Percentiles rank a stretch among this genome's conserved stretches.
Evolutionary conservation across 2,888 invertebrate species (phyloP).

Genomic region (Drosophila buzzatii): DNA sequence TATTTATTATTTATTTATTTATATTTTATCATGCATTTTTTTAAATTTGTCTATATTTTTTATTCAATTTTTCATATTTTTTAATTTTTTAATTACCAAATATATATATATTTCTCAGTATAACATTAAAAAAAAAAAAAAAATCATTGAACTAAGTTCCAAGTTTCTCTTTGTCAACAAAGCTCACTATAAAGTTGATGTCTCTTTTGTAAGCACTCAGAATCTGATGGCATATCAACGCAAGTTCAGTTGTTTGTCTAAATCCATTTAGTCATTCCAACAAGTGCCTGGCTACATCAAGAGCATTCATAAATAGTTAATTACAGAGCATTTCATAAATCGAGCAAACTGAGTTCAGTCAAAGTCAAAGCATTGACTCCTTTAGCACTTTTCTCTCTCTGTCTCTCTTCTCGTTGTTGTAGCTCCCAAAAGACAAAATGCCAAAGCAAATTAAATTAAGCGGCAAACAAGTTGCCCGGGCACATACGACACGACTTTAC

Average conservation of each 20-base stretch:
- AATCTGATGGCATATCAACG: background rate
- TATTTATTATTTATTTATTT: too few relatives aligned
- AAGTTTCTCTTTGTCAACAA: background rate
- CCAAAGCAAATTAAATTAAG: constrained; percentile 79
- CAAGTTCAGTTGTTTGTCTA: background rate
- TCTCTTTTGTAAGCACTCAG: background rate
- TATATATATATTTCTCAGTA: background rate
- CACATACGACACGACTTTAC: constrained; percentile 68
- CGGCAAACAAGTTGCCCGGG: constrained; percentile 77
- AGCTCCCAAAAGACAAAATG: constrained; percentile 61
- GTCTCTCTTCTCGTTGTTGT: constrained; percentile 4
- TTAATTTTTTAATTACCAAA: too few relatives aligned
- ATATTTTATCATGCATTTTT: too few relatives aligned
- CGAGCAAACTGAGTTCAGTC: constrained; percentile 54
- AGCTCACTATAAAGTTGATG: background rate
- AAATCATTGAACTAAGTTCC: background rate
- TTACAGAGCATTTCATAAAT: constrained; percentile 77
- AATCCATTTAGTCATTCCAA: constrained; percentile 24
- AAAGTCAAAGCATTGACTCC: constrained; percentile 36
- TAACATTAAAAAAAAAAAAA: background rate
- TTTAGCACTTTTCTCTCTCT: constrained; percentile 14
- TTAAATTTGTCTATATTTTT: too few relatives aligned
- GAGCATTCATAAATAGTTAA: constrained; percentile 73
- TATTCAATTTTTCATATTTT: too few relatives aligned
- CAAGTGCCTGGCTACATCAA: constrained; percentile 32